Conservation (phyloP, 2,113 vertebrate species). For the Paralichthys olivaceus region DNA sequence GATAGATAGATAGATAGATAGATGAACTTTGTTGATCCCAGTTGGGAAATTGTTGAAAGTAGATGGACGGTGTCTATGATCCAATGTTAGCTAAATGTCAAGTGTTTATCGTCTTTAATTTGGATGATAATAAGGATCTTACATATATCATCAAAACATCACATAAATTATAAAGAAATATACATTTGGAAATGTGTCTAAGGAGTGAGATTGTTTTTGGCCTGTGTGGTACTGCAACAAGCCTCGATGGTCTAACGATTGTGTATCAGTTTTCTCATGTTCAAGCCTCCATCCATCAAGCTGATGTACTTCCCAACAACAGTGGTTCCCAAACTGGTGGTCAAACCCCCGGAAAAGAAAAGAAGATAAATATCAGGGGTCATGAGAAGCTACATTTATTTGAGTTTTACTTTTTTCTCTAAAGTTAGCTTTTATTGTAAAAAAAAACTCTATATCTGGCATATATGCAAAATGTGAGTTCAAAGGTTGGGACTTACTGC, state of each 20-base stretch:
- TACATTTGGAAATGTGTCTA: background rate
- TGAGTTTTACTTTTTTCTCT: too few relatives aligned
- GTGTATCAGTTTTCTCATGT: background rate
- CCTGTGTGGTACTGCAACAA: too few relatives aligned
- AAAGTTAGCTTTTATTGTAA: too few relatives aligned
- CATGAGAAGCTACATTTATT: background rate
- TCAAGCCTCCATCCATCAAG: background rate
- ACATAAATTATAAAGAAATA: background rate
- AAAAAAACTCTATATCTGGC: too few relatives aligned
- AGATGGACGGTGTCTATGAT: background rate
- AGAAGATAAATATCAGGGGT: background rate
- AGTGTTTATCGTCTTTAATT: background rate
- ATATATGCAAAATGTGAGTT: too few relatives aligned
- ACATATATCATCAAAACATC: background rate
- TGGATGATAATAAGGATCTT: background rate
- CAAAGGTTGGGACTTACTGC: background rate
- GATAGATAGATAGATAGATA: too few relatives aligned
- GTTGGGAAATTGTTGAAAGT: too few relatives aligned
- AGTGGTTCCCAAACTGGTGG: background rate
- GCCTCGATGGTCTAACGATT: too few relatives aligned
- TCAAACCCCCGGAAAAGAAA: background rate
- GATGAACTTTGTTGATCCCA: too few relatives aligned
- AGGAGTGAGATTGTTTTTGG: too few relatives aligned
- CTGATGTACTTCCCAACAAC: background rate
- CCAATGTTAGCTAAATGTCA: background rate